A percentile compares a stretch with the other conserved stretches of the same genome.
Evolutionary conservation across 53 echinoderm and acorn worm species (phyloP).

Genomic region (Hippasteria phrygiana): DNA sequence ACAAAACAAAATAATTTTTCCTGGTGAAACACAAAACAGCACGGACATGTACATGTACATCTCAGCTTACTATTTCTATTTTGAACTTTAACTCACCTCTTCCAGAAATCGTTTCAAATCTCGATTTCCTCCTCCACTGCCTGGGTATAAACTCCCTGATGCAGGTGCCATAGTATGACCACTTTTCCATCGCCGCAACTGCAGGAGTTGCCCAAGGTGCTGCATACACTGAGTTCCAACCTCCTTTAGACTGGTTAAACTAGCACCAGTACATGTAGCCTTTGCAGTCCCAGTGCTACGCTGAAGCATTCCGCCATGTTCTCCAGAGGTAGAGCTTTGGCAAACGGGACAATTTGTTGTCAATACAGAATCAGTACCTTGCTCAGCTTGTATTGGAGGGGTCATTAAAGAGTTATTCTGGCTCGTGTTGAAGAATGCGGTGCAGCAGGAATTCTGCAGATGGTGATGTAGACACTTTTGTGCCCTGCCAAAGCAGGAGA

Average conservation of each 20-base stretch:
- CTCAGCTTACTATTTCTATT: not conserved
- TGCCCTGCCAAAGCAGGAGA: conserved; percentile 1
- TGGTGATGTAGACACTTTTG: conserved; percentile 21
- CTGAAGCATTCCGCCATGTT: not conserved
- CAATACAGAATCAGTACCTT: not conserved
- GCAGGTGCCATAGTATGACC: conserved; percentile 75
- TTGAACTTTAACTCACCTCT: conserved; percentile 76
- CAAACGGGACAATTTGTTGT: not conserved
- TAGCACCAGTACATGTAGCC: not conserved
- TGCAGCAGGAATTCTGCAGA: not conserved
- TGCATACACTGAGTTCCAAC: conserved; percentile 33
- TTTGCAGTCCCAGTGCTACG: not conserved
- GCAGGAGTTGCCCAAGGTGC: conserved; percentile 73
- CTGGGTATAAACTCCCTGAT: not conserved
- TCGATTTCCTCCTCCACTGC: conserved; percentile 60
- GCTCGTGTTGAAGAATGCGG: not conserved
- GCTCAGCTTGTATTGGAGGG: not conserved
- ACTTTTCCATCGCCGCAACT: conserved; percentile 89
- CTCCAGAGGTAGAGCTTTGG: not conserved
- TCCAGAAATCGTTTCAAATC: conserved; percentile 92
- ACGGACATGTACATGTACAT: too few relatives aligned
- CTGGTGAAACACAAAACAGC: too few relatives aligned
- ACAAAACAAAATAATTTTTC: too few relatives aligned
- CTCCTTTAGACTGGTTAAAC: not conserved
- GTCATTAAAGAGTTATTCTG: not conserved